Evolutionary conservation across 2,797 vertebrate genomes (phyloP).

Genomic region (Hephaestus fuliginosus): DNA sequence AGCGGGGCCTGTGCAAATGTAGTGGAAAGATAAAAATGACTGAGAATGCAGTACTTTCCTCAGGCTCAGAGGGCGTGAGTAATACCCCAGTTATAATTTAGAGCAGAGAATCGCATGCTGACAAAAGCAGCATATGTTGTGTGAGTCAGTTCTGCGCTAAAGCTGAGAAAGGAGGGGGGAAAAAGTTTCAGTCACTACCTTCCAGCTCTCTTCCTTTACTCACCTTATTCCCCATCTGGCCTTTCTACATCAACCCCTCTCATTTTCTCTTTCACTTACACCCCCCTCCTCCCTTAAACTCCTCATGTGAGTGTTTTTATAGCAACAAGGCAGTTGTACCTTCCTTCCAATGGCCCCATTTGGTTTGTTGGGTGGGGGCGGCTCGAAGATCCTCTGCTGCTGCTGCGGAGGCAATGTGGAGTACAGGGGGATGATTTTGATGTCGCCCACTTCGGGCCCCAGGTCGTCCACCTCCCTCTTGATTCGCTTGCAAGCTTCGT

Average conservation of each 20-base stretch:
- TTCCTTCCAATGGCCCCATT: constrained; percentile 96
- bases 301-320: constrained; percentile 43
- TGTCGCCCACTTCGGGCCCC: constrained; percentile 95
- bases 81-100: constrained; percentile 84
- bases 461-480: constrained; percentile 97
- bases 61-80: constrained; percentile 76
- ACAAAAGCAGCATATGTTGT: constrained; percentile 87
- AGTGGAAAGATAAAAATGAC: constrained; percentile 71
- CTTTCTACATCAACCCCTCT: constrained; percentile 54
- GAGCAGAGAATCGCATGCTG: constrained; percentile 82
- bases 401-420: constrained; percentile 96
- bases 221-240: constrained; percentile 69
- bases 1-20: constrained; percentile 59
- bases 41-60: constrained; percentile 75
- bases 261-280: constrained; percentile 32
- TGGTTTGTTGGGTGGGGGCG: constrained; percentile 94
- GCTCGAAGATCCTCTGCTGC: constrained; percentile 96
- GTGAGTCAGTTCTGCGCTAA: constrained; percentile 86
- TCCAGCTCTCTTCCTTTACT: constrained; percentile 63
- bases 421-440: constrained; percentile 98
- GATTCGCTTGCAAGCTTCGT: constrained; percentile 97
- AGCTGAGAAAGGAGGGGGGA: constrained; percentile 62
- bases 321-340: constrained; percentile 81
- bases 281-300: constrained; percentile 23
- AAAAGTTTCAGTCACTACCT: constrained; percentile 62